These are phyloP conservation scores for Dermochelys coriacea DNA, from an alignment of 2,797 vertebrate species.

Conservation along the genomic window DNA sequence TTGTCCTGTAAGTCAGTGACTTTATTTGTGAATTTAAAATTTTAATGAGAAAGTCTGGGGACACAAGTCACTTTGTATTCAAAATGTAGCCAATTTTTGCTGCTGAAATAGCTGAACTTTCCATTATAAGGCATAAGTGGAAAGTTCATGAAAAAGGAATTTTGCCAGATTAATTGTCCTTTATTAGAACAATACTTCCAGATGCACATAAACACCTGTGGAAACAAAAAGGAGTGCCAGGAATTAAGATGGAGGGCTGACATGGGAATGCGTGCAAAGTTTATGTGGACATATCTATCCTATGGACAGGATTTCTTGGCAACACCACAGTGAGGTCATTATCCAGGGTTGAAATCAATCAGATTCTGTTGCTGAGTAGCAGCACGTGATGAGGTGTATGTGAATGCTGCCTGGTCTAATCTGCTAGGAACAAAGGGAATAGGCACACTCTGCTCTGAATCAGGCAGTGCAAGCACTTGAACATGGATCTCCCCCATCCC, in stretches of 20 bases:
- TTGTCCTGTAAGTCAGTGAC: neutral
- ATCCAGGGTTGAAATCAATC: neutral
- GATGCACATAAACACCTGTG: neutral
- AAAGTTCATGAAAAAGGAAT: neutral
- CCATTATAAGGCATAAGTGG: neutral
- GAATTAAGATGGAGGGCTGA: neutral
- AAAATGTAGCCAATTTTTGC: neutral
- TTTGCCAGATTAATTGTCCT: neutral
- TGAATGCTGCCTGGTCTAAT: neutral
- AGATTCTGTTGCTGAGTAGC: neutral
- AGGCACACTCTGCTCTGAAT: neutral
- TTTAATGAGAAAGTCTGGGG: neutral
- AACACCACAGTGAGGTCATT: neutral
- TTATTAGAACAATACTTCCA: neutral
- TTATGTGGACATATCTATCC: neutral
- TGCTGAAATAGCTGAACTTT: neutral
- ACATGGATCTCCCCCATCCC: neutral
- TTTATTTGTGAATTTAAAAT: neutral
- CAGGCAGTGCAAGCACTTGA: neutral
- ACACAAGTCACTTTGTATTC: rapidly evolving
- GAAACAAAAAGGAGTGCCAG: neutral
- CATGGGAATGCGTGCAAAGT: neutral
- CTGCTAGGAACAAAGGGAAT: neutral
- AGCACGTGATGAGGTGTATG: neutral
- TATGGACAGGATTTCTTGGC: neutral